Conservation (phyloP, 2,888 invertebrate species). For the Rhamphomyia laevipes region DNA sequence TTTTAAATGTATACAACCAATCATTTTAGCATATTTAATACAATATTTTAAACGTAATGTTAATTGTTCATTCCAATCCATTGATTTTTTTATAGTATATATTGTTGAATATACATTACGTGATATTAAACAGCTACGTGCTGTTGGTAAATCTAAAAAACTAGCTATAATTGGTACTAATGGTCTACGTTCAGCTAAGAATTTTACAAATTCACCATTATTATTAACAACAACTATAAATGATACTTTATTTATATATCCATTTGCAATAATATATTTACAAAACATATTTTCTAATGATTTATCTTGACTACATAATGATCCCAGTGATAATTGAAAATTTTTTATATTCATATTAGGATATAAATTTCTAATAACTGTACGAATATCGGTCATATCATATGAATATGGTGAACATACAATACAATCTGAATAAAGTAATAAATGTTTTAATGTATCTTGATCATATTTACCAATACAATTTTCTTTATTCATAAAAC, state of each 20-base stretch:
- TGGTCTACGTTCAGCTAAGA: conserved; percentile 3
- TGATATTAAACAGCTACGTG: conserved; percentile 2
- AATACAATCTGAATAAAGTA: conserved; percentile 10
- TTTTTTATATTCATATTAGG: too few species aligned
- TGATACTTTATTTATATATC: neutral
- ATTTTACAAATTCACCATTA: conserved; percentile 3
- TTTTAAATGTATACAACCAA: neutral
- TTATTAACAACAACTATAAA: conserved; percentile 9
- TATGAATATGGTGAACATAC: neutral
- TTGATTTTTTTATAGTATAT: neutral
- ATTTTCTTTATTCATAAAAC: too few species aligned
- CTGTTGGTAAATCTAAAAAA: neutral
- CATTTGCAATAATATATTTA: too few species aligned
- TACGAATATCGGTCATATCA: too few species aligned
- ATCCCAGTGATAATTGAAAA: too few species aligned
- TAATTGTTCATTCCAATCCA: conserved; percentile 7
- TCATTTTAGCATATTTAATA: conserved; percentile 3
- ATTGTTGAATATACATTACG: conserved; percentile 7
- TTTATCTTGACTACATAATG: too few species aligned
- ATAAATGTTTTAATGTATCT: neutral
- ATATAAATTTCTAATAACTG: too few species aligned
- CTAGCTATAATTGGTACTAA: conserved; percentile 9
- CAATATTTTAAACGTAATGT: conserved; percentile 1
- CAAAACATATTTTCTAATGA: too few species aligned
- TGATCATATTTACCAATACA: too few species aligned